phyloP scores from a whole-genome alignment of 2,888 invertebrate genomes.

The Ormyrus nitidulus region DNA sequence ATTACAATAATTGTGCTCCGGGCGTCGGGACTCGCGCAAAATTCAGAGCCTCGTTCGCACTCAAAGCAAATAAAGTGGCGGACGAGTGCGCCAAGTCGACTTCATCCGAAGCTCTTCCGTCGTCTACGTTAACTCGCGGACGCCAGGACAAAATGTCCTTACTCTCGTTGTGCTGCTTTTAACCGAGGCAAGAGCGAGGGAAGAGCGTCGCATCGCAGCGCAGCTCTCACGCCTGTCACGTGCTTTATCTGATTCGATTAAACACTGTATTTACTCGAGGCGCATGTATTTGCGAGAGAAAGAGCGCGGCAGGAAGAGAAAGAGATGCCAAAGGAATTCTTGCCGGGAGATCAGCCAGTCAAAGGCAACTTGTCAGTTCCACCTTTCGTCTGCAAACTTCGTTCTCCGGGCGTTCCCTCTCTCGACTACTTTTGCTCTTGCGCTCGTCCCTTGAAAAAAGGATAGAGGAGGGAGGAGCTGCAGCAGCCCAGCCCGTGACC shows the following conservation, averaged over 20 bases:
- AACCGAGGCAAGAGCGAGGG: neutral
- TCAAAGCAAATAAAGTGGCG: conserved; percentile 29
- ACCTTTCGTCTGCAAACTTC: conserved; percentile 59
- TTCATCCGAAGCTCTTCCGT: neutral
- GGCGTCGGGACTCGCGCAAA: neutral
- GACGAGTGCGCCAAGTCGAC: conserved; percentile 20
- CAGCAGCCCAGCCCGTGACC: conserved; percentile 6
- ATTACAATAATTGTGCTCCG: conserved; percentile 36
- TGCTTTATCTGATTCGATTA: conserved; percentile 54
- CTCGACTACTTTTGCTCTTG: conserved; percentile 30
- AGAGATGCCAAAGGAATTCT: conserved; percentile 53
- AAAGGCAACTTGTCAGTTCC: conserved; percentile 59
- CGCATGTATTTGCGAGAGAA: conserved; percentile 44
- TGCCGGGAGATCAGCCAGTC: conserved; percentile 53
- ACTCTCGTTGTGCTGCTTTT: conserved; percentile 4
- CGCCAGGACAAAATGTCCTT: conserved; percentile 16
- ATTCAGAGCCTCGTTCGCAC: neutral
- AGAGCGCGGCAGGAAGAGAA: conserved; percentile 38
- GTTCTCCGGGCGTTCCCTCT: conserved; percentile 39
- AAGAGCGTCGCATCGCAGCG: neutral
- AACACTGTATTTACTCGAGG: conserved; percentile 47
- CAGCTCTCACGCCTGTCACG: conserved; percentile 30
- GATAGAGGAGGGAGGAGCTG: too few relatives aligned
- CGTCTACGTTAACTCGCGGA: conserved; percentile 8
- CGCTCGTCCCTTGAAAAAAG: neutral